These are phyloP conservation scores for Siniperca obscura DNA, from an alignment of 2,797 vertebrate species.

Conservation along the genomic window DNA sequence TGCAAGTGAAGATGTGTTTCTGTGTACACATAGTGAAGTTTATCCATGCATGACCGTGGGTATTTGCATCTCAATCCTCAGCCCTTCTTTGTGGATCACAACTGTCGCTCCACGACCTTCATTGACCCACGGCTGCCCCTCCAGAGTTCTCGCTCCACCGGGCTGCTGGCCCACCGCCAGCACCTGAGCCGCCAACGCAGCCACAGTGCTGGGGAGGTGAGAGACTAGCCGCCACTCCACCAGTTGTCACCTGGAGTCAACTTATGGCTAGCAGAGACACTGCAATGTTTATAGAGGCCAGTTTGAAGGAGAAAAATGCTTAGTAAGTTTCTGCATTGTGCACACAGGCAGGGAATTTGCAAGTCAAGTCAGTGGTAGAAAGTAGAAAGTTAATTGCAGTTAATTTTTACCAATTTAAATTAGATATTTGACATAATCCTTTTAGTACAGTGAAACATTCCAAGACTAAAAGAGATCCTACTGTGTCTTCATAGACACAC, in stretches of 20 bases:
- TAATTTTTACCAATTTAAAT: too few relatives aligned
- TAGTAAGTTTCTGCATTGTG: conserved; percentile 17
- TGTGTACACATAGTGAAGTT: background rate
- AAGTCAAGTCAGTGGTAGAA: background rate
- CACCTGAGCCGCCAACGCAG: conserved; percentile 96
- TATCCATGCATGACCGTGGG: background rate
- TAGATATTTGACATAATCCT: background rate
- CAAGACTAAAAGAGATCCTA: background rate
- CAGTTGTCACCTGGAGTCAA: conserved; percentile 24
- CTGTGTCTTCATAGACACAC: background rate
- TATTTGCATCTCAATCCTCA: conserved; percentile 64
- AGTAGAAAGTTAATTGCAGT: background rate
- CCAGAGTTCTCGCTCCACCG: conserved; percentile 94
- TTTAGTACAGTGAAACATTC: background rate
- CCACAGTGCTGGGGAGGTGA: conserved; percentile 97
- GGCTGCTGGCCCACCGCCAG: conserved; percentile 93
- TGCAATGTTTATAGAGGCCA: conserved; percentile 33
- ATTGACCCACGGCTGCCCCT: conserved; percentile 96
- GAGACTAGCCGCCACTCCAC: conserved; percentile 55
- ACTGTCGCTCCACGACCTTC: conserved; percentile 96
- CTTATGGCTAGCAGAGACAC: conserved; percentile 17
- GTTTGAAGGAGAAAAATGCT: conserved; percentile 21
- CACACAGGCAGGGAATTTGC: background rate
- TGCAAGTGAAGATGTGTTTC: conserved; percentile 3
- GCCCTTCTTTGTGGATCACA: conserved; percentile 99